Conservation (phyloP, 2,113 vertebrate species). For the Oceanites oceanicus region DNA sequence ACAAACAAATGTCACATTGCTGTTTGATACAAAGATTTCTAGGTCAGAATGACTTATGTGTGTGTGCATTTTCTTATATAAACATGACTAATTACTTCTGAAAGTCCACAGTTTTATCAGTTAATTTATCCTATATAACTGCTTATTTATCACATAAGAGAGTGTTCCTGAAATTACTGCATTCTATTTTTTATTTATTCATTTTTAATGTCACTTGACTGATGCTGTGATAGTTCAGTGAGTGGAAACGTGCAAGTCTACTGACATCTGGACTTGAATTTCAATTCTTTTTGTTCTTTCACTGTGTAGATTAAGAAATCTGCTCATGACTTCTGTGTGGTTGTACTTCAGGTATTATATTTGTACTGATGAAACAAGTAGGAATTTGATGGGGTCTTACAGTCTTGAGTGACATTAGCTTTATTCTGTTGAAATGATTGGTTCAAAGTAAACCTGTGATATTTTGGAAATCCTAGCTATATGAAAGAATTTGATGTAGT, state of each 20-base stretch:
- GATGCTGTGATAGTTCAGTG: background rate
- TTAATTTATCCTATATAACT: background rate
- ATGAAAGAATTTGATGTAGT: background rate
- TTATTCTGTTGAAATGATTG: background rate
- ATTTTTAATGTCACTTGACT: background rate
- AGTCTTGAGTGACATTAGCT: background rate
- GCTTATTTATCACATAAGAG: background rate
- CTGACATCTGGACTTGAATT: background rate
- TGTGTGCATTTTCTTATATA: background rate
- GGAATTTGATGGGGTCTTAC: background rate
- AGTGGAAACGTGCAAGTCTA: background rate
- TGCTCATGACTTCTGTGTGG: background rate
- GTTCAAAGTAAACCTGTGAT: background rate
- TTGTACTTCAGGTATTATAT: background rate
- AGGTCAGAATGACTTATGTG: slow-evolving; percentile 31
- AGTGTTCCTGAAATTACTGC: background rate
- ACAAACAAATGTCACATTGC: slow-evolving; percentile 24
- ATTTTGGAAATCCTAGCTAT: background rate
- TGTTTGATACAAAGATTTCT: slow-evolving; percentile 42
- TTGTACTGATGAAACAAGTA: background rate
- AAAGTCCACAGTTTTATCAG: background rate
- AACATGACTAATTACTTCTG: background rate
- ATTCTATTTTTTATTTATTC: background rate
- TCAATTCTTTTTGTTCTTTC: background rate
- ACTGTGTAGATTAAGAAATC: background rate